These are phyloP conservation scores for Pemphredon lugubris DNA, from an alignment of 2,888 invertebrate genomes.

Conservation along the genomic window DNA sequence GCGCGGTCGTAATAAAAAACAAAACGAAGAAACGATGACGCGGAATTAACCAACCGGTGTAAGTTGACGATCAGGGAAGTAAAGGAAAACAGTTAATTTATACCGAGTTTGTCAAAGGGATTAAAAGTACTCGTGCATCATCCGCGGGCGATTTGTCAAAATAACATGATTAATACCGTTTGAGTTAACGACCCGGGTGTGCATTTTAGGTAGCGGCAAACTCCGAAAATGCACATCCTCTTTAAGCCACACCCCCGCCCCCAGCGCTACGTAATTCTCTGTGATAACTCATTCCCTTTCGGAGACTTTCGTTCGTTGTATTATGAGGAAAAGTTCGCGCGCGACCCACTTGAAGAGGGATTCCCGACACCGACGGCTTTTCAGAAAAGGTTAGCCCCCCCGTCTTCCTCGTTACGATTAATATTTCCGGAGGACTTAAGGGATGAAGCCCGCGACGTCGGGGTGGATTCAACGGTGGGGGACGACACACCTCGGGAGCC, in stretches of 20 bases:
- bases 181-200: neutral
- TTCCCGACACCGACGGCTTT: conserved; percentile 12
- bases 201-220: neutral
- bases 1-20: no score
- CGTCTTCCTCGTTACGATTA: conserved; percentile 26
- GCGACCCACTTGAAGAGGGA: conserved; percentile 14
- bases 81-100: no score
- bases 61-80: no score
- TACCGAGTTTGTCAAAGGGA: no score
- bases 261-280: conserved; percentile 44
- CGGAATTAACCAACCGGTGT: no score
- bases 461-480: neutral
- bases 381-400: conserved; percentile 6
- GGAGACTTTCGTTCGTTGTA: conserved; percentile 32
- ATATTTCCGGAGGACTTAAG: conserved; percentile 32
- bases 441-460: neutral
- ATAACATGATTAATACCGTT: neutral
- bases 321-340: conserved; percentile 43
- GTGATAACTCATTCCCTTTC: conserved; percentile 56
- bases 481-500: no score
- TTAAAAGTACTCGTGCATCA: no score
- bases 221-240: neutral
- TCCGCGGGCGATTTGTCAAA: neutral
- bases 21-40: no score
- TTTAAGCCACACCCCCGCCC: neutral